Conservation (phyloP, 2,113 vertebrate genomes). For the Stomatorhinus ivindoensis region DNA sequence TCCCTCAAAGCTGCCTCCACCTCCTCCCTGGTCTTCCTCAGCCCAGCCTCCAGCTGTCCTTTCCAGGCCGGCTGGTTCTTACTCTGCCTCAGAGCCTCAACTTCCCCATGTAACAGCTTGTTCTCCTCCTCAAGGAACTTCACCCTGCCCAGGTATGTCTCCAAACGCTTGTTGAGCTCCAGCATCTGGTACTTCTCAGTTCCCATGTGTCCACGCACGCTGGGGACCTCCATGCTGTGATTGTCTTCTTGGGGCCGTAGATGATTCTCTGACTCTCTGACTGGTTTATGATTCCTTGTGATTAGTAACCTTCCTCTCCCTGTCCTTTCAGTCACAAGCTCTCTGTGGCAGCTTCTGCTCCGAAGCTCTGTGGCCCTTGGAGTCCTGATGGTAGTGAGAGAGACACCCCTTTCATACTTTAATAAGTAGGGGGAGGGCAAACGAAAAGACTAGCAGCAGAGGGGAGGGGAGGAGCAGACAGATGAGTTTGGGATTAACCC, state of each 20-base stretch:
- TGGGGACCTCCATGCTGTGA: conserved; percentile 50
- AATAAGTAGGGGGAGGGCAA: conserved; percentile 41
- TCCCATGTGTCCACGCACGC: conserved; percentile 36
- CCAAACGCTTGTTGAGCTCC: conserved; percentile 81
- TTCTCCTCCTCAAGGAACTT: conserved; percentile 85
- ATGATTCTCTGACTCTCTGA: conserved; percentile 14
- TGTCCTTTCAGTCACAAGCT: conserved; percentile 19
- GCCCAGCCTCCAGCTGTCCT: conserved; percentile 62
- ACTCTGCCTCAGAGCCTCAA: conserved; percentile 51
- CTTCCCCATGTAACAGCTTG: conserved; percentile 62
- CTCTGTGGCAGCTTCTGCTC: conserved; percentile 27
- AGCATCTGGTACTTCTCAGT: conserved; percentile 86
- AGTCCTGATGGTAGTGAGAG: conserved; percentile 38
- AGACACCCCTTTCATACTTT: conserved; percentile 51
- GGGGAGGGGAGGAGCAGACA: conserved; percentile 31
- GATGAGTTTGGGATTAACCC: conserved; percentile 52
- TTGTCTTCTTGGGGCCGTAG: background rate
- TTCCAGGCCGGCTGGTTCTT: conserved; percentile 37
- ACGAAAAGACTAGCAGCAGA: conserved; percentile 25
- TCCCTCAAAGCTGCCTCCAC: conserved; percentile 67
- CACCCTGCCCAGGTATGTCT: conserved; percentile 77
- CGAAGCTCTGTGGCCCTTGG: conserved; percentile 29
- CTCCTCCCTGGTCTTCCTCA: conserved; percentile 57
- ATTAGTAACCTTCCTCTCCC: conserved; percentile 17
- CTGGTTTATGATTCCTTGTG: conserved; percentile 9